A percentile compares a stretch with the other conserved stretches of the same genome.
phyloP scores from a whole-genome alignment of 2,797 vertebrate genomes.

The Typhlichthys subterraneus region DNA sequence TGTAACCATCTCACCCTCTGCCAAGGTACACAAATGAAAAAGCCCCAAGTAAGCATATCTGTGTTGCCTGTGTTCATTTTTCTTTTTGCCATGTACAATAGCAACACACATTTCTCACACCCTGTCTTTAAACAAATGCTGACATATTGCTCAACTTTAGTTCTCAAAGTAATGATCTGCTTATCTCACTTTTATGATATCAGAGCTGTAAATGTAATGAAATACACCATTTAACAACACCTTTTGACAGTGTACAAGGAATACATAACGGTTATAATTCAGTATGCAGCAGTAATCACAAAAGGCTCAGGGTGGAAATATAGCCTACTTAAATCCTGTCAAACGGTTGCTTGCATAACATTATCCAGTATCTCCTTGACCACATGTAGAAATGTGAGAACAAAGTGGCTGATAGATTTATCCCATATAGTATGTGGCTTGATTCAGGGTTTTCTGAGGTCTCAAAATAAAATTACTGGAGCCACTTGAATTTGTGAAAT shows the following conservation, averaged over 20 bases:
- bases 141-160: slow-evolving; percentile 25
- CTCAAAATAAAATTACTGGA: slow-evolving; percentile 26
- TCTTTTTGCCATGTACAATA: slow-evolving; percentile 32
- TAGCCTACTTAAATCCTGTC: slow-evolving; percentile 21
- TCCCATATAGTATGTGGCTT: slow-evolving; percentile 8
- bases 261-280: background rate
- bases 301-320: slow-evolving; percentile 7
- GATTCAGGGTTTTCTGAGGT: slow-evolving; percentile 13
- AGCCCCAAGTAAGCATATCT: slow-evolving; percentile 53
- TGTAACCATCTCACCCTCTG: slow-evolving; percentile 30
- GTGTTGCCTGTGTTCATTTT: slow-evolving; percentile 40
- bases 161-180: slow-evolving; percentile 26
- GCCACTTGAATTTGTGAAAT: slow-evolving; percentile 28
- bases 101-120: slow-evolving; percentile 33
- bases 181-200: slow-evolving; percentile 5
- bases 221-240: slow-evolving; percentile 12
- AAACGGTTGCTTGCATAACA: slow-evolving; percentile 10
- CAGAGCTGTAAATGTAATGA: slow-evolving; percentile 24
- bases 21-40: slow-evolving; percentile 60
- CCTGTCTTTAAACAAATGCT: slow-evolving; percentile 40
- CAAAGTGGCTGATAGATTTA: slow-evolving; percentile 1
- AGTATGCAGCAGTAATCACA: background rate
- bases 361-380: slow-evolving; percentile 10
- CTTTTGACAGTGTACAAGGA: slow-evolving; percentile 6
- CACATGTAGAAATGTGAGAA: background rate